Evolutionary conservation across 2,888 invertebrate species (phyloP).

Genomic region (Cotesia congregata): DNA sequence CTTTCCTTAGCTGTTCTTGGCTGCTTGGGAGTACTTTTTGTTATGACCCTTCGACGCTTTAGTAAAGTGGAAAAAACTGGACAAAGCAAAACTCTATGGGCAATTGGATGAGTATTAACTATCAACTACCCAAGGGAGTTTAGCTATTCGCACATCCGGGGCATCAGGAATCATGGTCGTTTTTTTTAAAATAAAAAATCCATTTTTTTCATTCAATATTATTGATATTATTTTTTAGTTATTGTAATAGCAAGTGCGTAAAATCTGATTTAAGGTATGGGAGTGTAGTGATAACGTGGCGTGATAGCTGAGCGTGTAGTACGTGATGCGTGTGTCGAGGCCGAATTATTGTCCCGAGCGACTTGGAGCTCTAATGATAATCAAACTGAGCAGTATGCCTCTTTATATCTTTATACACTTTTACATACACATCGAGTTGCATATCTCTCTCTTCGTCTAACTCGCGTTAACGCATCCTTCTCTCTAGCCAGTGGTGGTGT

Average conservation of each 20-base stretch:
- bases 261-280: conserved; percentile 44
- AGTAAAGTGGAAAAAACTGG: conserved; percentile 39
- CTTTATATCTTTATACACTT: background rate
- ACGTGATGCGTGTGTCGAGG: conserved; percentile 43
- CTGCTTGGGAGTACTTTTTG: background rate
- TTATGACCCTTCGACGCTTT: conserved; percentile 18
- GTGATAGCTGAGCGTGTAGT: background rate
- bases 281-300: conserved; percentile 29
- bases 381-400: conserved; percentile 54
- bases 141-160: conserved; percentile 12
- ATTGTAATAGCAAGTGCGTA: conserved; percentile 20
- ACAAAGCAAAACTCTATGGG: conserved; percentile 61
- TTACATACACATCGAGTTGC: background rate
- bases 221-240: background rate
- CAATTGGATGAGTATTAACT: conserved; percentile 64
- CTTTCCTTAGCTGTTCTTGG: conserved; percentile 13
- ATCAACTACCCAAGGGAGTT: conserved; percentile 61
- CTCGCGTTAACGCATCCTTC: background rate
- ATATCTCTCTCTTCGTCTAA: background rate
- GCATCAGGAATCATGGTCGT: conserved; percentile 4
- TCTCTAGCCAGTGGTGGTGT: conserved; percentile 4
- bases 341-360: conserved; percentile 40
- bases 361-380: conserved; percentile 63
- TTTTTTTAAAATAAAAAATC: no score
- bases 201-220: no score